Conservation (phyloP, 2,888 invertebrate species). For the Lycophotia porphyrea region DNA sequence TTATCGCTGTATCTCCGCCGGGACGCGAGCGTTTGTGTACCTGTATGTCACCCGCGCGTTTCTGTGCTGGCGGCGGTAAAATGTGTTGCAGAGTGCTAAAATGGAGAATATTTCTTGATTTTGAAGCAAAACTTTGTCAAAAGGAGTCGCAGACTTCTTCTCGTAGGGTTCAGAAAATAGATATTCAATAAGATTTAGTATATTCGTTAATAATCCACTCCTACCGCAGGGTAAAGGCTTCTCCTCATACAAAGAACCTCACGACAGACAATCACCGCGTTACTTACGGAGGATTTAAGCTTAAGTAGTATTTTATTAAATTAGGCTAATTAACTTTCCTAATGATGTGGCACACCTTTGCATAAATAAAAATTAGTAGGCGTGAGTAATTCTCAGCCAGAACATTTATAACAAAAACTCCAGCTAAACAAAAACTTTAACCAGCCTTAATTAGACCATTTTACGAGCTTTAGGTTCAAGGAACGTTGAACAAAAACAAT, state of each 20-base stretch:
- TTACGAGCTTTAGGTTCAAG: slow-evolving; percentile 37
- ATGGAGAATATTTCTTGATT: neutral
- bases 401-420: slow-evolving; percentile 23
- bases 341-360: neutral
- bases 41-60: slow-evolving; percentile 21
- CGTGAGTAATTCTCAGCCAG: neutral
- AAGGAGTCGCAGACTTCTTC: no score
- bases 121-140: neutral
- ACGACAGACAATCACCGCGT: no score
- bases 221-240: neutral
- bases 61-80: slow-evolving; percentile 9
- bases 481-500: slow-evolving; percentile 53
- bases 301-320: neutral
- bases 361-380: slow-evolving; percentile 4
- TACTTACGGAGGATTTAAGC: neutral
- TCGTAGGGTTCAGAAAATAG: neutral
- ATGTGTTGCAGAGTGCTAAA: slow-evolving; percentile 1
- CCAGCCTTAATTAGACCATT: slow-evolving; percentile 40
- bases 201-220: neutral
- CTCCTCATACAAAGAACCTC: neutral
- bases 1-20: slow-evolving; percentile 38
- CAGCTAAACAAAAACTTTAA: slow-evolving; percentile 42
- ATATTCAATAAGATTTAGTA: neutral
- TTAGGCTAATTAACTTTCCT: neutral
- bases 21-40: slow-evolving; percentile 26